Evolutionary conservation across 2,888 invertebrate species (phyloP), one percentile per base, ranked within the genome.

Genomic region (Coelopa pilipes): DNA sequence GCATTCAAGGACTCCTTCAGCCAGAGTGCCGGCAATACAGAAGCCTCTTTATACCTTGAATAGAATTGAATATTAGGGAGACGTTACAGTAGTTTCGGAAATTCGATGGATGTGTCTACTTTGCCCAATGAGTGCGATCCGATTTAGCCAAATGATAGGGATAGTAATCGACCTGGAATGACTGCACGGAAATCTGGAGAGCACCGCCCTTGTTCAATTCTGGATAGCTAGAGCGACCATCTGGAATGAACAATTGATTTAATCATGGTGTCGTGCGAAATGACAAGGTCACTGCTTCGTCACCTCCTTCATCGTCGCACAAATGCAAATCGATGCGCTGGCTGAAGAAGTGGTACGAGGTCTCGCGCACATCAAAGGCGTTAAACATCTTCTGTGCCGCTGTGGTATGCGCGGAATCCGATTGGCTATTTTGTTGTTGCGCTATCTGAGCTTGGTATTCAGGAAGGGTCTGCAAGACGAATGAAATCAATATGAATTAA

Each of bases 241-340:
- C 94, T 94, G 85, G 17, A 68, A 10, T 21, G 19, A 12, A 45
- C 55, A 47, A 21, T 21, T 66, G 2, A 17, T 9, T 1, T 1
- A 55, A 24, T 17, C 17, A 11, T 53, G 15, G 46, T 12, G 11
- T 68, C 5, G 9, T 49, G 11, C 17, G 50, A 24, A 49, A 24
- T 21, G 34, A 34, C 4, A 34, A 2, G 34, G 7, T n/a, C n/a
- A n/a, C n/a, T n/a, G n/a, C n/a, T 1, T 12, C 13, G 12, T 24
- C 46, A 95, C 95, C 90, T 80, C 95, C 96, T 76, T 94, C 93
- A 87, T 99, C 99, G 86, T 99, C 99, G 85, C 97, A 98, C 50
- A 99, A 90, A 88, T 99, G 99, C 75, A 99, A 89, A 88, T 99
- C 98, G 82, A 99, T 95, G 82, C 96, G 91, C 77, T 96, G 96